Conservation (phyloP, 2,113 vertebrate species). For the Synchiropus splendidus region DNA sequence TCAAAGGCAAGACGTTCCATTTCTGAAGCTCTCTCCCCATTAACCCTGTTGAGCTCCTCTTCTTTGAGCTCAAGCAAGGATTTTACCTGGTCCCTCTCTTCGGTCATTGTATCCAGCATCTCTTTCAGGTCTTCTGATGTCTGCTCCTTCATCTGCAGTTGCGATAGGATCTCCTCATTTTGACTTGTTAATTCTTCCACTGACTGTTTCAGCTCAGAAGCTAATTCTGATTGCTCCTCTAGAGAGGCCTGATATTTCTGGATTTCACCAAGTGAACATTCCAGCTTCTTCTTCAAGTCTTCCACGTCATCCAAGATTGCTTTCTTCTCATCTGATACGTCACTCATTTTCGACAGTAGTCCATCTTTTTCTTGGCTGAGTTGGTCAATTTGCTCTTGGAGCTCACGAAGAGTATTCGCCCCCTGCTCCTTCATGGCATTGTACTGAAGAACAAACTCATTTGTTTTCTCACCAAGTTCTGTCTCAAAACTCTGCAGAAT, state of each 20-base stretch:
- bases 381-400: constrained; percentile 74
- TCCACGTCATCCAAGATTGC: constrained; percentile 65
- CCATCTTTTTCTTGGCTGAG: constrained; percentile 72
- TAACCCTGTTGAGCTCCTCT: constrained; percentile 59
- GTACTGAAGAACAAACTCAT: constrained; percentile 79
- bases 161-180: constrained; percentile 58
- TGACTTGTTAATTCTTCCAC: constrained; percentile 61
- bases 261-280: constrained; percentile 46
- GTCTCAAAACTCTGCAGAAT: constrained; percentile 75
- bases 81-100: constrained; percentile 55
- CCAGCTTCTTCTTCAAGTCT: constrained; percentile 53
- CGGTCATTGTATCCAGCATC: constrained; percentile 46
- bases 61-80: constrained; percentile 52
- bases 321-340: constrained; percentile 72
- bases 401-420: constrained; percentile 67
- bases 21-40: constrained; percentile 39
- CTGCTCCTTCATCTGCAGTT: constrained; percentile 65
- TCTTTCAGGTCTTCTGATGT: constrained; percentile 65
- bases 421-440: constrained; percentile 81
- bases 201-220: constrained; percentile 51
- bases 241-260: constrained; percentile 24
- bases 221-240: constrained; percentile 25
- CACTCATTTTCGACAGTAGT: constrained; percentile 59
- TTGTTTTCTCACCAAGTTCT: constrained; percentile 77
- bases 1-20: constrained; percentile 16